phyloP scores from a whole-genome alignment of 2,797 vertebrate genomes.

The Rhyacichthys aspro region DNA sequence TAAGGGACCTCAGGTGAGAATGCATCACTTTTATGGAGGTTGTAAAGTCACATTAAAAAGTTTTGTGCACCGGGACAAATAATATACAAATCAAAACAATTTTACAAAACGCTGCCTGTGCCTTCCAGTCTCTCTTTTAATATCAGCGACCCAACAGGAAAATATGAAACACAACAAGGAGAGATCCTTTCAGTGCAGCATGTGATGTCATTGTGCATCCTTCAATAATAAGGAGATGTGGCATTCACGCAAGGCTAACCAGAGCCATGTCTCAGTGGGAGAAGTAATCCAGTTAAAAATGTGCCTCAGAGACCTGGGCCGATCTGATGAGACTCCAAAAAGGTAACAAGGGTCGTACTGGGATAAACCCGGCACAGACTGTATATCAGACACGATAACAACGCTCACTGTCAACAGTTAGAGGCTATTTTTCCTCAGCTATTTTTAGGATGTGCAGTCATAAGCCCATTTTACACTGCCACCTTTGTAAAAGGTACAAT shows the following conservation, averaged over 20 bases:
- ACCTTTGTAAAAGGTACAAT: neutral
- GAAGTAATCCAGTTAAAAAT: conserved; percentile 13
- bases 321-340: neutral
- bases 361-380: neutral
- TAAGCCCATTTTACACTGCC: neutral
- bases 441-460: neutral
- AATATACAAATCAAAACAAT: conserved; percentile 23
- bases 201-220: conserved; percentile 37
- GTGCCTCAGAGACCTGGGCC: conserved; percentile 8
- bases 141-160: conserved; percentile 20
- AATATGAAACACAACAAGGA: conserved; percentile 18
- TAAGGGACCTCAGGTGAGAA: conserved; percentile 10
- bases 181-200: conserved; percentile 5
- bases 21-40: conserved; percentile 18
- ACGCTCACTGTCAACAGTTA: neutral
- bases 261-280: conserved; percentile 14
- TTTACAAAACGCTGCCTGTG: neutral
- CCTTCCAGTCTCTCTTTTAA: conserved; percentile 2
- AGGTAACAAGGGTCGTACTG: neutral
- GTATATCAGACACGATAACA: neutral
- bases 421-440: neutral
- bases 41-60: conserved; percentile 22
- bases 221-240: conserved; percentile 40
- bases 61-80: conserved; percentile 19
- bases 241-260: conserved; percentile 13